Conservation (phyloP, 2,113 vertebrate genomes). For the Chamaea fasciata region DNA sequence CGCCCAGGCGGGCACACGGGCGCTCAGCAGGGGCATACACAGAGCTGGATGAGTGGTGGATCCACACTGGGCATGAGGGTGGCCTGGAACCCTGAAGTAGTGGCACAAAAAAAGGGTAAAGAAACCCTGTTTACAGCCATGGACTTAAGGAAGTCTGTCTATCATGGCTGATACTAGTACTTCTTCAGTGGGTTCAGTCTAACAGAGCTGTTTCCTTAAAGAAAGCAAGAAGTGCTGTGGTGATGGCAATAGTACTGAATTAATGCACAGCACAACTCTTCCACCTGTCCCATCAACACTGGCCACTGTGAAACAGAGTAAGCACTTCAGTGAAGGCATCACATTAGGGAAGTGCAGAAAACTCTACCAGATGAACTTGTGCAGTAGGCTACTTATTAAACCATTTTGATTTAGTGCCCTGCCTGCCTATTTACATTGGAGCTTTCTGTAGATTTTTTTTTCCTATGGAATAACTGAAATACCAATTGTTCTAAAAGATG, state of each 20-base stretch:
- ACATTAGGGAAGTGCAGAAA: not conserved
- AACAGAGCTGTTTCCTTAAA: not conserved
- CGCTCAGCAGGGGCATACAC: fast-evolving
- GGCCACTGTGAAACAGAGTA: not conserved
- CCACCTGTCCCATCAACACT: not conserved
- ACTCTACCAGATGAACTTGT: not conserved
- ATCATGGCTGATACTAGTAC: fast-evolving
- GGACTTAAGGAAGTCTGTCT: not conserved
- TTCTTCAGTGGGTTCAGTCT: not conserved
- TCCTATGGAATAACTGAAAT: not conserved
- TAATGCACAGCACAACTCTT: not conserved
- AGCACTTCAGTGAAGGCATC: not conserved
- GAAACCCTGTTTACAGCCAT: not conserved
- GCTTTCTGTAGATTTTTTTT: not conserved
- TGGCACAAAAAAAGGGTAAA: not conserved
- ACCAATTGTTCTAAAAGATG: not conserved
- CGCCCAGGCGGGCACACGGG: fast-evolving
- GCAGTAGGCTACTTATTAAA: not conserved
- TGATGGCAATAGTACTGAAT: not conserved
- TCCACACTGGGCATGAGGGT: fast-evolving
- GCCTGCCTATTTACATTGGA: not conserved
- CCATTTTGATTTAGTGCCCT: not conserved
- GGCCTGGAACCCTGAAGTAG: not conserved
- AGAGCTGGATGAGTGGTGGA: not conserved
- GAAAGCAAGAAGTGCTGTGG: not conserved